Evolutionary conservation across 2,888 invertebrate genomes (phyloP).

Genomic region (Lithophane semibrunnea): DNA sequence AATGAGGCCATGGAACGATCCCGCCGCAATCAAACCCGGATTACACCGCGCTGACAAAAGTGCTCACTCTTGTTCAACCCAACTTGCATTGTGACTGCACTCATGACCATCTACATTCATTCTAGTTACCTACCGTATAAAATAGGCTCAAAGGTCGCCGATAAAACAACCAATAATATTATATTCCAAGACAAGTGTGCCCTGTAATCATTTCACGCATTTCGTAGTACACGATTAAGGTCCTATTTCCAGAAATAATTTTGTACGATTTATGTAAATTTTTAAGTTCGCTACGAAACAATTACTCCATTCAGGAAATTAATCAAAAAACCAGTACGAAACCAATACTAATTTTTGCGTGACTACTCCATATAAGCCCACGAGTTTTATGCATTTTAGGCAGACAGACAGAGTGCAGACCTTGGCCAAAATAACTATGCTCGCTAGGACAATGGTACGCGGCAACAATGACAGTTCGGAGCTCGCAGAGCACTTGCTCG

Average conservation of each 20-base stretch:
- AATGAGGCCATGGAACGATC: constrained; percentile 70
- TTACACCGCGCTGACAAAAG: constrained; percentile 73
- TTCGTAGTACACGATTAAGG: background rate
- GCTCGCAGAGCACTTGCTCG: constrained; percentile 29
- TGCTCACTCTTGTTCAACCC: constrained; percentile 40
- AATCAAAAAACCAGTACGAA: background rate
- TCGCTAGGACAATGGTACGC: constrained; percentile 52
- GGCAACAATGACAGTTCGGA: constrained; percentile 58
- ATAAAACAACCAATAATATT: background rate
- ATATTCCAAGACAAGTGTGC: background rate
- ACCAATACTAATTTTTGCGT: background rate
- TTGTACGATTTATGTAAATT: background rate
- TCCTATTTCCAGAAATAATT: background rate
- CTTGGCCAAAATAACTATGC: constrained; percentile 57
- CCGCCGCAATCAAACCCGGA: constrained; percentile 76
- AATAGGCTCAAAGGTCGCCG: background rate
- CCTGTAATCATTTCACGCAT: background rate
- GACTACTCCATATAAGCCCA: background rate
- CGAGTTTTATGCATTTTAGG: constrained; percentile 30
- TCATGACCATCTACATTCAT: constrained; percentile 6
- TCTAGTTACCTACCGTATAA: background rate
- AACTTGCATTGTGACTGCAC: constrained; percentile 53
- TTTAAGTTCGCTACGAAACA: background rate
- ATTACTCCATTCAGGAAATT: background rate
- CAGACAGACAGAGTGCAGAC: constrained; percentile 28